phyloP scores from a whole-genome alignment of 2,888 invertebrate genomes.

The Xestia c-nigrum region DNA sequence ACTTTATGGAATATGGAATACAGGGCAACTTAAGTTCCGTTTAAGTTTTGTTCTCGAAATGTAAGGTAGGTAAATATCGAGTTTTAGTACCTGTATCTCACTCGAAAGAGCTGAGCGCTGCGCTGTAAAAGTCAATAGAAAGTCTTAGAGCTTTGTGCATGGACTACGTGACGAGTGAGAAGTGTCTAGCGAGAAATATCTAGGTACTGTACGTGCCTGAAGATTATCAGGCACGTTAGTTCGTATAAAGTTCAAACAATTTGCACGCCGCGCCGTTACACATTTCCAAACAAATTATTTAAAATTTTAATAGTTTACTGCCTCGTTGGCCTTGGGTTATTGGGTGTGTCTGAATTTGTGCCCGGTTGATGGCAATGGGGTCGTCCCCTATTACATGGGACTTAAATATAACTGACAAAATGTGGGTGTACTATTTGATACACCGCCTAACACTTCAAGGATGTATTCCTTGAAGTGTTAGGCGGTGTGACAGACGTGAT shows the following conservation, averaged over 20 bases:
- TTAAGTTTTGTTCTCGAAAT: conserved; percentile 27
- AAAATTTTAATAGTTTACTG: not conserved
- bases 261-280: too few relatives aligned
- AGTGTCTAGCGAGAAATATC: not conserved
- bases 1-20: conserved; percentile 3
- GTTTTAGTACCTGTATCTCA: conserved; percentile 20
- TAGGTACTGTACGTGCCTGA: not conserved
- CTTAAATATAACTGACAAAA: too few relatives aligned
- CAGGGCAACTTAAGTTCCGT: conserved; percentile 4
- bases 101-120: not conserved
- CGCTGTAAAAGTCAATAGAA: conserved; percentile 35
- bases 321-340: too few relatives aligned
- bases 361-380: too few relatives aligned
- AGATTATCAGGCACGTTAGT: not conserved
- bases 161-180: not conserved
- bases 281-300: not conserved
- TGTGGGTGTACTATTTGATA: too few relatives aligned
- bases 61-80: conserved; percentile 24
- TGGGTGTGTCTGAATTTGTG: too few relatives aligned
- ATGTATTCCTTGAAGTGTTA: too few relatives aligned
- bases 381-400: too few relatives aligned
- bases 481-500: too few relatives aligned
- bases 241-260: not conserved
- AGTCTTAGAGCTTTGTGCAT: not conserved
- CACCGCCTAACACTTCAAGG: too few relatives aligned